These are phyloP conservation scores for Pteria penguin DNA, from an alignment of 2,888 invertebrate genomes.

Conservation along the genomic window DNA sequence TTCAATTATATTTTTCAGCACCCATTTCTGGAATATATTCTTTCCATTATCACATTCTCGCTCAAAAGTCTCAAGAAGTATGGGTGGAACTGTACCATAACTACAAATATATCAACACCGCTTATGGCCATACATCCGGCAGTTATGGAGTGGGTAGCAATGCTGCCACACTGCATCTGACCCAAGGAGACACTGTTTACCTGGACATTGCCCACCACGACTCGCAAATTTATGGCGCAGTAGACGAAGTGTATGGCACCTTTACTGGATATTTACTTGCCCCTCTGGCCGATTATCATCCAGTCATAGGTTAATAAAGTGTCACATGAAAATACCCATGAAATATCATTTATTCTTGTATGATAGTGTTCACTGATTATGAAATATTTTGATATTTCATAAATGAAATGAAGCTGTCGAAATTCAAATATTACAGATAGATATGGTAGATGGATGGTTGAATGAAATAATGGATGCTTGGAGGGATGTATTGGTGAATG, in stretches of 20 bases:
- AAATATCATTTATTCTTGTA: no score
- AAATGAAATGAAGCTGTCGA: no score
- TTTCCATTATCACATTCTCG: slow-evolving; percentile 51
- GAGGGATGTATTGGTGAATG: no score
- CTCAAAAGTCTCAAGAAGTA: slow-evolving; percentile 30
- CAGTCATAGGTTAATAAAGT: slow-evolving; percentile 30
- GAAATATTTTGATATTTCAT: no score
- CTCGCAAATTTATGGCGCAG: slow-evolving; percentile 38
- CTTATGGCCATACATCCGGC: slow-evolving; percentile 41
- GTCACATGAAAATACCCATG: no score
- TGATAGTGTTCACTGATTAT: no score
- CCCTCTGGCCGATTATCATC: slow-evolving; percentile 9
- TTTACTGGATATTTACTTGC: slow-evolving; percentile 50
- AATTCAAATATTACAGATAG: no score
- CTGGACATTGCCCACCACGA: slow-evolving; percentile 33
- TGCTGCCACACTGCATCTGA: slow-evolving; percentile 44
- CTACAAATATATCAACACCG: slow-evolving; percentile 44
- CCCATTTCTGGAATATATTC: slow-evolving; percentile 48
- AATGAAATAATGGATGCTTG: no score
- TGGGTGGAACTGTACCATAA: slow-evolving; percentile 50
- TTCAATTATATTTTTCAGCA: slow-evolving; percentile 21
- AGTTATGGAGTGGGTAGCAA: slow-evolving; percentile 49
- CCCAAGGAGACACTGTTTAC: slow-evolving; percentile 43
- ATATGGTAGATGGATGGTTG: no score
- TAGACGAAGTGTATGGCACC: slow-evolving; percentile 50